Evolutionary conservation across 35 echinoderm and acorn worm species (phyloP).

Genomic region (Hemicentrotus pulcherrimus): DNA sequence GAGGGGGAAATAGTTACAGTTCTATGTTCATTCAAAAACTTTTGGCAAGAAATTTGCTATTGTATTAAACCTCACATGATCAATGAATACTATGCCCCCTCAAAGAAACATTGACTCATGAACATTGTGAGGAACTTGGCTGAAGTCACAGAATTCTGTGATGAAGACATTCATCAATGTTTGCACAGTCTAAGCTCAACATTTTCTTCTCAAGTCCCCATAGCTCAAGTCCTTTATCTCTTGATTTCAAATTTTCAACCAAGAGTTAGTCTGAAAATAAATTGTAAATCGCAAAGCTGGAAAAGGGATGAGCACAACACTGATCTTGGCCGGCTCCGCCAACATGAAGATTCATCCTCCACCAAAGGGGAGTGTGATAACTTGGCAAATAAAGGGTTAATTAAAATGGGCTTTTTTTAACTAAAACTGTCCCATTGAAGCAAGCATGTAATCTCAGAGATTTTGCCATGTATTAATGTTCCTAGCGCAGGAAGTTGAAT

Average conservation of each 20-base stretch:
- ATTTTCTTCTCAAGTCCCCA: neutral
- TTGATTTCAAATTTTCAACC: neutral
- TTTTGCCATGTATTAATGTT: neutral
- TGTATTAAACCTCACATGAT: neutral
- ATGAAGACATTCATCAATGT: neutral
- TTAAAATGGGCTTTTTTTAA: neutral
- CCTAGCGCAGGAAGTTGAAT: neutral
- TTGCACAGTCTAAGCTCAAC: neutral
- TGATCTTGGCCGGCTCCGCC: neutral
- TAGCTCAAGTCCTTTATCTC: neutral
- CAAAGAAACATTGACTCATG: neutral
- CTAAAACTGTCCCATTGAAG: neutral
- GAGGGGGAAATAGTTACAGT: neutral
- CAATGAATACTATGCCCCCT: neutral
- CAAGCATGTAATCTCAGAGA: neutral
- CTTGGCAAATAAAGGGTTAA: neutral
- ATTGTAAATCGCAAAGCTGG: neutral
- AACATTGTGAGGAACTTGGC: neutral
- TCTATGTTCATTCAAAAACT: neutral
- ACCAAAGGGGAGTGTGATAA: neutral
- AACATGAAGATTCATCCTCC: neutral
- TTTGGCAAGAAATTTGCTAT: neutral
- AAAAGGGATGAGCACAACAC: neutral
- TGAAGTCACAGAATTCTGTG: neutral
- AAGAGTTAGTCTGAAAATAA: neutral